A percentile compares a stretch with the other conserved stretches of the same genome.
Evolutionary conservation across 2,888 invertebrate genomes (phyloP).

Genomic region (Acutogordius australiensis): DNA sequence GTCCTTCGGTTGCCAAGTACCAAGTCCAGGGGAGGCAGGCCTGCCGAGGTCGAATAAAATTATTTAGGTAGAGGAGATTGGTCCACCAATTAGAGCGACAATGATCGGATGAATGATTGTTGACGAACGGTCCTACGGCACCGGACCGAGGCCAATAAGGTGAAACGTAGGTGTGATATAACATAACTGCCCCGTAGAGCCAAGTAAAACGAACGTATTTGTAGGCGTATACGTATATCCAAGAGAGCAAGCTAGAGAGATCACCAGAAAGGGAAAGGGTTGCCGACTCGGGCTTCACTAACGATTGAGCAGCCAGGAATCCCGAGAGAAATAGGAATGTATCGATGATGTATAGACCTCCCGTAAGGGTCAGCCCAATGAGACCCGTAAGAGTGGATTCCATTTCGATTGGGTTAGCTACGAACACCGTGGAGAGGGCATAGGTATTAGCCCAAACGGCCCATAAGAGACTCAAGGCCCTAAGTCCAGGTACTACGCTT

Average conservation of each 20-base stretch:
- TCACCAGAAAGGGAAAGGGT: too few relatives aligned
- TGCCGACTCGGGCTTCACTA: too few relatives aligned
- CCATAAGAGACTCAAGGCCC: constrained; percentile 13
- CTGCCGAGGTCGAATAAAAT: constrained; percentile 21
- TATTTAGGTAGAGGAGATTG: constrained; percentile 22
- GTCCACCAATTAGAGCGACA: constrained; percentile 21
- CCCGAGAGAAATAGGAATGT: constrained; percentile 18
- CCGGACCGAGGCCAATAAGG: neutral
- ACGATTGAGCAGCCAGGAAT: constrained; percentile 12
- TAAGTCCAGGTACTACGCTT: constrained; percentile 11
- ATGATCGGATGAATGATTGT: constrained; percentile 12
- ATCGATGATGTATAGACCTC: constrained; percentile 17
- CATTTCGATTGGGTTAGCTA: constrained; percentile 6
- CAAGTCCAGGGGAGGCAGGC: constrained; percentile 37
- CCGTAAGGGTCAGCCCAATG: constrained; percentile 17
- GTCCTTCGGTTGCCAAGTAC: constrained; percentile 43
- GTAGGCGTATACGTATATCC: neutral
- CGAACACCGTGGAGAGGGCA: constrained; percentile 11
- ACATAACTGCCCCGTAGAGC: neutral
- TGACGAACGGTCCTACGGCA: too few relatives aligned
- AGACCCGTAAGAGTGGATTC: constrained; percentile 11
- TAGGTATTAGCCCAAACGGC: constrained; percentile 13
- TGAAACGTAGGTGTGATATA: too few relatives aligned
- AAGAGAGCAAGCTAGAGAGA: neutral
- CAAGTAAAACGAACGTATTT: constrained; percentile 1